phyloP scores from a whole-genome alignment of 2,888 invertebrate species.

The Drosophila emarginata region DNA sequence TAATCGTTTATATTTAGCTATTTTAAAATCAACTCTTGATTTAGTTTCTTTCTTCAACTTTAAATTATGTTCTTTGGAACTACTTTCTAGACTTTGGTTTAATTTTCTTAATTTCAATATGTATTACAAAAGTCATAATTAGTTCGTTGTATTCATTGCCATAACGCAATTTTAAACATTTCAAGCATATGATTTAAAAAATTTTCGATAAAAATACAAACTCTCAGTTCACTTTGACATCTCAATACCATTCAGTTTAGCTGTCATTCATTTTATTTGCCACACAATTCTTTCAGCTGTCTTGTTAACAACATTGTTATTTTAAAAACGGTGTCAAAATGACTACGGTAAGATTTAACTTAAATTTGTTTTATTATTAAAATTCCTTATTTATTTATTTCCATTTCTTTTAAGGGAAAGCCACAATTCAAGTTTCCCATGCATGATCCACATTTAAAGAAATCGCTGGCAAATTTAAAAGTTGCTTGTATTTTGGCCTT shows the following conservation, averaged over 20 bases:
- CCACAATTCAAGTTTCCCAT: slow-evolving; percentile 59
- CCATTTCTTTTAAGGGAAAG: background rate
- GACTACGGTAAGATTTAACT: slow-evolving; percentile 22
- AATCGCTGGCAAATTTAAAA: slow-evolving; percentile 31
- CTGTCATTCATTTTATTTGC: background rate
- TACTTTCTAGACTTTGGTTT: background rate
- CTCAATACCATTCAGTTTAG: background rate
- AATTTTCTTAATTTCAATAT: background rate
- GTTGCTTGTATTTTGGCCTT: slow-evolving; percentile 43
- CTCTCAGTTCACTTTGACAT: background rate
- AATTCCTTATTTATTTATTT: too few species aligned
- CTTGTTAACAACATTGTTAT: background rate
- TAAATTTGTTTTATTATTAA: background rate
- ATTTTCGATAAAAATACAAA: too few species aligned
- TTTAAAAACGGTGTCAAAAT: slow-evolving; percentile 11
- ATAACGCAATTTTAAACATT: background rate
- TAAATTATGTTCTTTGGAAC: too few species aligned
- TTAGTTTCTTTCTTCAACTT: too few species aligned
- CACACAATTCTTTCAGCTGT: background rate
- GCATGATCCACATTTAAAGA: slow-evolving; percentile 35
- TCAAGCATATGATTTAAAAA: background rate
- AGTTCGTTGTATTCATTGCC: too few species aligned
- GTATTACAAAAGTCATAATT: too few species aligned
- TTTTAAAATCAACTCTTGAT: too few species aligned
- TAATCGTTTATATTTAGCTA: too few species aligned